Percentiles rank a stretch among this genome's conserved stretches.
Conservation (phyloP, 2,888 invertebrate genomes). For the Colletes collaris region DNA sequence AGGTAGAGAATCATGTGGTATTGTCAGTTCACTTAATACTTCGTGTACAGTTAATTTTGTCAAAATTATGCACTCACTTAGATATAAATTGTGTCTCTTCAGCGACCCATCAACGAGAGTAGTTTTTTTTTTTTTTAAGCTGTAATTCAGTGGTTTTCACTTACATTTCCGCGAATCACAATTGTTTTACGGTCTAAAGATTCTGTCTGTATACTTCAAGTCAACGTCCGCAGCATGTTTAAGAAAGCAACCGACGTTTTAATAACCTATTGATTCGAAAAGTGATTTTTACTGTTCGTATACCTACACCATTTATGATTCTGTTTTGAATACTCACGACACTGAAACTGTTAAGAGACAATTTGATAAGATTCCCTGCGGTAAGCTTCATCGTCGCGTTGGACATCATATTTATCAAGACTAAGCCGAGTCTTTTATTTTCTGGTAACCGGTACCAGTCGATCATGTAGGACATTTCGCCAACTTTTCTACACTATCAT, state of each 20-base stretch:
- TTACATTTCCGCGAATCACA: neutral
- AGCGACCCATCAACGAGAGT: too few species aligned
- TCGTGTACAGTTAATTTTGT: too few species aligned
- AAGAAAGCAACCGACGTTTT: slow-evolving; percentile 64
- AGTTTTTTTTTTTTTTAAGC: too few species aligned
- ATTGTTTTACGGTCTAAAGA: too few species aligned
- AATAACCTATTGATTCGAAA: slow-evolving; percentile 50
- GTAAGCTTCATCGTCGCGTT: slow-evolving; percentile 72
- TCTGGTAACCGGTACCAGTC: slow-evolving; percentile 66
- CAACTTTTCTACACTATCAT: slow-evolving; percentile 55
- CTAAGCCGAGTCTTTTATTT: slow-evolving; percentile 58
- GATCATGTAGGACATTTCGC: slow-evolving; percentile 62
- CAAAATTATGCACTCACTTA: too few species aligned
- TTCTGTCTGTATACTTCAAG: neutral
- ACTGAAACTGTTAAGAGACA: slow-evolving; percentile 72
- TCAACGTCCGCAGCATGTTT: slow-evolving; percentile 64
- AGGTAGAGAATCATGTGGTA: too few species aligned
- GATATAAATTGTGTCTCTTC: too few species aligned
- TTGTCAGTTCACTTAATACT: neutral
- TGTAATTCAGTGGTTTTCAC: too few species aligned
- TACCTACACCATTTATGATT: neutral
- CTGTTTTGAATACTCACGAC: slow-evolving; percentile 43
- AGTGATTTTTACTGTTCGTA: neutral
- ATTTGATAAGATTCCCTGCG: slow-evolving; percentile 73
- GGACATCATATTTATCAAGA: slow-evolving; percentile 70